Conservation (phyloP, 2,797 vertebrate species). For the Echeneis naucrates region DNA sequence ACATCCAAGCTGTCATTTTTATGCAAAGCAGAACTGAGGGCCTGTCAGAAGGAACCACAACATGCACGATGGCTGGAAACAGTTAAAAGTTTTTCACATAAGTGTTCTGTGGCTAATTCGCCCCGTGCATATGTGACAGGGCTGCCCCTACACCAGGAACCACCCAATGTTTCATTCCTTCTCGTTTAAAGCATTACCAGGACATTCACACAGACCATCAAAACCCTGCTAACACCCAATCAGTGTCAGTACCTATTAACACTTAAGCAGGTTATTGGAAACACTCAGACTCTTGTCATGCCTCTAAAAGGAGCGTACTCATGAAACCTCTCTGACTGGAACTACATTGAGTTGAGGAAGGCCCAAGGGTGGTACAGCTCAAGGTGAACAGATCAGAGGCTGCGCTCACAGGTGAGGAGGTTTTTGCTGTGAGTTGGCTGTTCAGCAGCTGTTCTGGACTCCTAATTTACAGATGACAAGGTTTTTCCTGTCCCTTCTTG, state of each 20-base stretch:
- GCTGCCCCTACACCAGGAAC: constrained; percentile 22
- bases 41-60: constrained; percentile 59
- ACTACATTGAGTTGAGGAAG: constrained; percentile 25
- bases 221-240: constrained; percentile 36
- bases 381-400: constrained; percentile 41
- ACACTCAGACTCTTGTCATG: constrained; percentile 1
- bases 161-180: constrained; percentile 16
- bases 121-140: constrained; percentile 40
- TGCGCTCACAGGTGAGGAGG: constrained; percentile 20
- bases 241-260: constrained; percentile 36
- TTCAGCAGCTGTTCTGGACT: constrained; percentile 39
- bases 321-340: constrained; percentile 35
- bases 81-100: constrained; percentile 58
- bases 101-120: constrained; percentile 54
- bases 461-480: constrained; percentile 55
- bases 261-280: background rate
- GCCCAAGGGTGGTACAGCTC: constrained; percentile 45
- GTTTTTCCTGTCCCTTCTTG: constrained; percentile 21
- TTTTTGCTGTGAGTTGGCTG: constrained; percentile 28
- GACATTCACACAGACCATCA: constrained; percentile 39
- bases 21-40: constrained; percentile 51
- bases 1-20: constrained; percentile 44
- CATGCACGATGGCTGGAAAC: constrained; percentile 55
- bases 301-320: constrained; percentile 17
- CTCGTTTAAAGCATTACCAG: constrained; percentile 21